Conservation (phyloP, 2,888 invertebrate species). For the Sminthurinus aureus region DNA sequence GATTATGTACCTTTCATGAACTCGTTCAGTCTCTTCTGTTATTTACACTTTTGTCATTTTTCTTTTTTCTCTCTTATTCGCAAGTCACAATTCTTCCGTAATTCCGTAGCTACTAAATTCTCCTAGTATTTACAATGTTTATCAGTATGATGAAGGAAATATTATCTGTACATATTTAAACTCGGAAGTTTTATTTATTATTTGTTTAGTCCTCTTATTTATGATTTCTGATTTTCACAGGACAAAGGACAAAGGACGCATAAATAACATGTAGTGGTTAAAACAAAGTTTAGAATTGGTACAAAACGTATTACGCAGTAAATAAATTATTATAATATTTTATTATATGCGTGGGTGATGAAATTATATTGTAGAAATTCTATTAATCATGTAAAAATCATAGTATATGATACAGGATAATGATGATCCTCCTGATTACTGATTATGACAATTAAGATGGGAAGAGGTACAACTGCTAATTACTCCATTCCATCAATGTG, state of each 20-base stretch:
- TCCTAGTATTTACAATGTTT: background rate
- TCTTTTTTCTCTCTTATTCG: slow-evolving; percentile 12
- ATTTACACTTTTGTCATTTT: background rate
- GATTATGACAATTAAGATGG: background rate
- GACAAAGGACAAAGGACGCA: too few species aligned
- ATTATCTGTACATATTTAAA: too few species aligned
- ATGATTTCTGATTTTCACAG: too few species aligned
- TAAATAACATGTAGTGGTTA: too few species aligned
- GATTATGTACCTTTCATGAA: slow-evolving; percentile 28
- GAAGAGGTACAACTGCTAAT: slow-evolving; percentile 27
- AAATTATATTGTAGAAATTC: slow-evolving; percentile 15
- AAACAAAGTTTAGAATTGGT: background rate
- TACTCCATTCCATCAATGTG: slow-evolving; percentile 15
- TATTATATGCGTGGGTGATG: background rate
- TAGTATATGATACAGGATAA: background rate
- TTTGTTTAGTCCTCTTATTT: too few species aligned
- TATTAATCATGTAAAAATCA: slow-evolving; percentile 29
- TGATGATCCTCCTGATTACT: background rate
- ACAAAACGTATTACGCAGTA: background rate
- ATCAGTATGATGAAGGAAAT: too few species aligned
- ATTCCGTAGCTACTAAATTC: background rate
- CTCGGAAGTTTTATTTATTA: too few species aligned
- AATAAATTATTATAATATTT: background rate
- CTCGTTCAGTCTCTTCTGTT: background rate
- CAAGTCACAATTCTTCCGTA: background rate